Evolutionary conservation across 2,888 invertebrate genomes (phyloP).

Genomic region (Nowickia ferox): DNA sequence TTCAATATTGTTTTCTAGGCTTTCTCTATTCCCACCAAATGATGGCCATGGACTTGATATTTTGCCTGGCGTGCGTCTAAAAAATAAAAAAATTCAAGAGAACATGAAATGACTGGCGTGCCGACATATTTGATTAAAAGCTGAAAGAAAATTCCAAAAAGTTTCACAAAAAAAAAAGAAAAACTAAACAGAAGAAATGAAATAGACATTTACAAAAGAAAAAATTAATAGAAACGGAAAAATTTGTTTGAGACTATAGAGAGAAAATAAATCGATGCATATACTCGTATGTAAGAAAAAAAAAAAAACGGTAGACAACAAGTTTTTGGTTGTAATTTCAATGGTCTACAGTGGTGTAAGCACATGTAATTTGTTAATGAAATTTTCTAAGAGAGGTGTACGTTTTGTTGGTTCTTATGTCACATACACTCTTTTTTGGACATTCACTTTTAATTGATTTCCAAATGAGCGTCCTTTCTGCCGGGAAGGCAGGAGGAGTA

Average conservation of each 20-base stretch:
- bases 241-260: not conserved
- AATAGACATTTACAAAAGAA: slow-evolving; percentile 5
- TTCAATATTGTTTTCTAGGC: not conserved
- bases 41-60: slow-evolving; percentile 61
- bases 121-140: slow-evolving; percentile 15
- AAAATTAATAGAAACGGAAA: slow-evolving; percentile 1
- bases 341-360: slow-evolving; percentile 9
- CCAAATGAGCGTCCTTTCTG: no score
- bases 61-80: slow-evolving; percentile 36
- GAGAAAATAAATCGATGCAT: slow-evolving; percentile 21
- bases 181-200: not conserved
- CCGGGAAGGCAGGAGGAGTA: no score
- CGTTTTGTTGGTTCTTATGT: no score
- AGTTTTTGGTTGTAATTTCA: slow-evolving; percentile 28
- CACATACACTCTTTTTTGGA: no score
- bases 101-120: slow-evolving; percentile 18
- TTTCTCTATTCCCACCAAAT: not conserved
- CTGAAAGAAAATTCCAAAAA: slow-evolving; percentile 24
- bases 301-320: slow-evolving; percentile 12
- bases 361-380: not conserved
- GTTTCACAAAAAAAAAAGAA: not conserved
- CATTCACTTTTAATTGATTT: no score
- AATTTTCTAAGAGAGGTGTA: not conserved
- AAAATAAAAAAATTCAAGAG: slow-evolving; percentile 17
- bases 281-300: no score